Evolutionary conservation across 1,140 invertebrate species (phyloP).

Genomic region (Microplitis mediator): DNA sequence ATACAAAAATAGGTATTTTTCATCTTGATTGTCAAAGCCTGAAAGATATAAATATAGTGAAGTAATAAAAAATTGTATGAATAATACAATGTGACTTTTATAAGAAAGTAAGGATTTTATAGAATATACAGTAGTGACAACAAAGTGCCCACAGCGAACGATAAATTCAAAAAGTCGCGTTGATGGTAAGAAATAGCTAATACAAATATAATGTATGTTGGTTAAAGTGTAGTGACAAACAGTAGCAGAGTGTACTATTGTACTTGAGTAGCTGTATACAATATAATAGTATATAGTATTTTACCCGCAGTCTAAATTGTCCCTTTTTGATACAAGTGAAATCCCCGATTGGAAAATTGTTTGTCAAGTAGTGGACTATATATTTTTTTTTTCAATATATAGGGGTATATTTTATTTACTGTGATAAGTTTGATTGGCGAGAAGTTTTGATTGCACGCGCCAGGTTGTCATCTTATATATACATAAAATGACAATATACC

Average conservation of each 20-base stretch:
- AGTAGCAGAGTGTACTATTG: not conserved
- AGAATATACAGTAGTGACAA: not conserved
- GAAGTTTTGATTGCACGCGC: constrained; percentile 4
- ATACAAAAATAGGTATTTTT: too few species aligned
- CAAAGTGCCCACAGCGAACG: constrained; percentile 22
- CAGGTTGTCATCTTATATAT: constrained; percentile 14
- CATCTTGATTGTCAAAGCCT: not conserved
- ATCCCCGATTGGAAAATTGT: constrained; percentile 19
- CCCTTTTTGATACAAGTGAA: constrained; percentile 26
- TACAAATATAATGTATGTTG: constrained; percentile 14
- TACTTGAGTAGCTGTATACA: not conserved
- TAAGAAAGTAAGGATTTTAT: not conserved
- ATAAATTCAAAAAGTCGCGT: not conserved
- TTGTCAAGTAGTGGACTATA: not conserved
- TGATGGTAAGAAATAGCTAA: constrained; percentile 12
- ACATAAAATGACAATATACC: constrained; percentile 56
- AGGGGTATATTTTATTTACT: constrained; percentile 48
- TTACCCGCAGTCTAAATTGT: constrained; percentile 15
- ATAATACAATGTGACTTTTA: too few species aligned
- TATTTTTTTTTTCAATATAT: constrained; percentile 31
- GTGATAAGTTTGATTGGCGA: not conserved
- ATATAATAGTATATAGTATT: constrained; percentile 13
- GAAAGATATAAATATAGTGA: not conserved
- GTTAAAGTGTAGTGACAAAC: constrained; percentile 14
- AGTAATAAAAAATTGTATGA: too few species aligned